These are phyloP conservation scores for Pristiophorus japonicus DNA, from an alignment of 2,113 vertebrate genomes.

Conservation along the genomic window DNA sequence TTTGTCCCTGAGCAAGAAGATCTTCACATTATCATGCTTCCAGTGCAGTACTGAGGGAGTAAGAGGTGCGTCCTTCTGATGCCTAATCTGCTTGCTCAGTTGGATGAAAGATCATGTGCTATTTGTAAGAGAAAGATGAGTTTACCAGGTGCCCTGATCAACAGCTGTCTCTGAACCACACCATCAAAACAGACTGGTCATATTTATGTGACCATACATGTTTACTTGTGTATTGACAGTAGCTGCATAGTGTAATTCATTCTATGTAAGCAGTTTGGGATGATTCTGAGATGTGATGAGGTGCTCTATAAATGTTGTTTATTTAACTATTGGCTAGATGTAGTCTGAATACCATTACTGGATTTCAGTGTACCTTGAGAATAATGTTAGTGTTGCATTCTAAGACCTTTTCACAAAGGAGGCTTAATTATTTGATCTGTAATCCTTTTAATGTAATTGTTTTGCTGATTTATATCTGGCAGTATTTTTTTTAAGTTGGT, in stretches of 20 bases:
- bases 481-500: not conserved
- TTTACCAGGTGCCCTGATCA: not conserved
- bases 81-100: not conserved
- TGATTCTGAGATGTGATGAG: not conserved
- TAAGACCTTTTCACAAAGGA: not conserved
- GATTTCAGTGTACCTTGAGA: not conserved
- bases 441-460: not conserved
- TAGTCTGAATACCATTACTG: not conserved
- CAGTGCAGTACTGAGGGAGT: fast-evolving
- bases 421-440: not conserved
- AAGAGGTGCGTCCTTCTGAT: fast-evolving
- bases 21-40: fast-evolving
- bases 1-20: fast-evolving
- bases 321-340: not conserved
- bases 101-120: not conserved
- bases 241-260: not conserved
- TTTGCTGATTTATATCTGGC: not conserved
- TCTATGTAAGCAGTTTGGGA: not conserved
- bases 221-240: not conserved
- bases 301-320: not conserved
- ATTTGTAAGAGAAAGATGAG: not conserved
- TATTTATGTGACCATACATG: not conserved
- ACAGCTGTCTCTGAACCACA: not conserved
- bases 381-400: not conserved
- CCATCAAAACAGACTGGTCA: not conserved